Percentiles rank a stretch among this genome's conserved stretches.
Evolutionary conservation across 2,113 vertebrate species (phyloP).

Genomic region (Eulacestoma nigropectus): DNA sequence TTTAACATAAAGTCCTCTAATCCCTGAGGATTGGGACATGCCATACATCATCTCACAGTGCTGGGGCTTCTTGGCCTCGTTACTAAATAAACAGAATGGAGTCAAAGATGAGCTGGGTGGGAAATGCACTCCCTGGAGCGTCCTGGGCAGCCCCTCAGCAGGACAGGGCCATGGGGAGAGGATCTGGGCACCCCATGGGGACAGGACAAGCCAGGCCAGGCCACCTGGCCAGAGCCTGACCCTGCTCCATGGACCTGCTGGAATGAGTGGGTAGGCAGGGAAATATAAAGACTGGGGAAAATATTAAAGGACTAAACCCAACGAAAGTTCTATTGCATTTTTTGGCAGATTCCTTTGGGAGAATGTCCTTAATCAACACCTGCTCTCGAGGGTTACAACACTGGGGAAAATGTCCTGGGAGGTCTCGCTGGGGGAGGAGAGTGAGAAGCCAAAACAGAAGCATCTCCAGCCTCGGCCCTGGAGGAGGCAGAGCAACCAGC

Average conservation of each 20-base stretch:
- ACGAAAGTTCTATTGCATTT: background rate
- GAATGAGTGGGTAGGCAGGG: background rate
- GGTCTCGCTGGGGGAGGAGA: background rate
- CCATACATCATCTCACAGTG: accelerated
- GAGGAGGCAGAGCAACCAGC: background rate
- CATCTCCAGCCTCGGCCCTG: background rate
- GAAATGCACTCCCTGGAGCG: background rate
- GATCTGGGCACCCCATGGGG: background rate
- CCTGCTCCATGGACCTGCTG: background rate
- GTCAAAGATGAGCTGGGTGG: background rate
- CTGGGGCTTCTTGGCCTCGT: background rate
- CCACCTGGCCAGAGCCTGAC: background rate
- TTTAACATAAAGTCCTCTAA: background rate
- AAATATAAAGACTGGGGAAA: background rate
- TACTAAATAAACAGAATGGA: accelerated
- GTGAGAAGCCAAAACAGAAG: background rate
- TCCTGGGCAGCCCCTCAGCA: background rate
- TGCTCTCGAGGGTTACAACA: accelerated
- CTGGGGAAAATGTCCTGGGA: background rate
- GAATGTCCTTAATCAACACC: background rate
- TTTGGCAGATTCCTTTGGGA: background rate
- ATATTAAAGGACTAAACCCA: background rate
- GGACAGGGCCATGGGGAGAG: background rate
- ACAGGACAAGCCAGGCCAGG: background rate
- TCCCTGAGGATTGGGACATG: background rate